Evolutionary conservation across 2,888 invertebrate genomes (phyloP).

Genomic region (Drosophila conformis): DNA sequence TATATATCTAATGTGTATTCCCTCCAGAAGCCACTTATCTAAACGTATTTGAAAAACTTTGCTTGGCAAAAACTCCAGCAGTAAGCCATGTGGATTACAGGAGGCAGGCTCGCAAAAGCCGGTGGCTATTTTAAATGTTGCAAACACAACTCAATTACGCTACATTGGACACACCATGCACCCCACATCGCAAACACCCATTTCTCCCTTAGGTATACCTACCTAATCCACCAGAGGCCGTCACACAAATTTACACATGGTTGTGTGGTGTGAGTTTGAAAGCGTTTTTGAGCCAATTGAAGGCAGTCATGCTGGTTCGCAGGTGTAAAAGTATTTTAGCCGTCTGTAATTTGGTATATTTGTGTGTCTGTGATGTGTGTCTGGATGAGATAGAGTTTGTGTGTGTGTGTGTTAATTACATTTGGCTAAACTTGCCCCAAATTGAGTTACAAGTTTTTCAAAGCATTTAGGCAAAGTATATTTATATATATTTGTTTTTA

Average conservation of each 20-base stretch:
- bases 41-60: conserved; percentile 40
- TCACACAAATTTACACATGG: conserved; percentile 47
- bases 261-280: conserved; percentile 26
- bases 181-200: not conserved
- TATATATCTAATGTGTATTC: conserved; percentile 1
- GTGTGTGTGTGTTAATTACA: conserved; percentile 73
- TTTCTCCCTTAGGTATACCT: not conserved
- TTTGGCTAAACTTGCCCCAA: conserved; percentile 70
- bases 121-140: conserved; percentile 74
- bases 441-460: conserved; percentile 78
- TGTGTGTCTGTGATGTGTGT: conserved; percentile 7
- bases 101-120: conserved; percentile 58
- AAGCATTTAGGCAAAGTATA: conserved; percentile 67
- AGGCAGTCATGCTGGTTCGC: conserved; percentile 51
- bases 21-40: conserved; percentile 9
- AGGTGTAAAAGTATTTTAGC: conserved; percentile 64
- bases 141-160: conserved; percentile 78
- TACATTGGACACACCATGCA: conserved; percentile 13
- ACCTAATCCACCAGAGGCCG: conserved; percentile 32
- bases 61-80: conserved; percentile 12
- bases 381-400: conserved; percentile 19
- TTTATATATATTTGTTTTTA: conserved; percentile 5
- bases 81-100: conserved; percentile 22
- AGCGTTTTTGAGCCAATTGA: conserved; percentile 62
- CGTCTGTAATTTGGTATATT: conserved; percentile 41